phyloP scores from a whole-genome alignment of 2,797 vertebrate species.

The Cirrhinus molitorella region DNA sequence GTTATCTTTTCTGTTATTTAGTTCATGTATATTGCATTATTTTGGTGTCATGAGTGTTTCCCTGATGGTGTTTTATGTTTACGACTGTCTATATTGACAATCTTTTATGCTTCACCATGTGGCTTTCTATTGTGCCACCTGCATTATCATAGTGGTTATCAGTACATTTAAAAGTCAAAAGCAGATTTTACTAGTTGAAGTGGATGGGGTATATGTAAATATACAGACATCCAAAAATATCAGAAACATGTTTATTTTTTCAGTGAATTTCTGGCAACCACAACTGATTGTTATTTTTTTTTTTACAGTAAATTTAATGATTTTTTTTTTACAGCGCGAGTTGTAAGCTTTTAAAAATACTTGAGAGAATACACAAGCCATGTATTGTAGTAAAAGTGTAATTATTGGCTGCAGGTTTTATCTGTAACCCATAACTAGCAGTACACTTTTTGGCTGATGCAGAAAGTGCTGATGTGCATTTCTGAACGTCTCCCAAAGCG shows the following conservation, averaged over 20 bases:
- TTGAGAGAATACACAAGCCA: not conserved
- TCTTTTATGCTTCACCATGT: too few relatives aligned
- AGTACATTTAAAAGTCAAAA: too few relatives aligned
- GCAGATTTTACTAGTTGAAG: too few relatives aligned
- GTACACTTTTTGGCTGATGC: not conserved
- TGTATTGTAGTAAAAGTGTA: not conserved
- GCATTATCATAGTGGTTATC: too few relatives aligned
- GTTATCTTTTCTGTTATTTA: not conserved
- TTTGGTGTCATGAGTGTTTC: not conserved
- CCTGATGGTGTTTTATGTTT: not conserved
- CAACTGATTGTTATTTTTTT: too few relatives aligned
- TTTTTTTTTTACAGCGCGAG: not conserved
- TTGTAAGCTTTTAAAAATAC: not conserved
- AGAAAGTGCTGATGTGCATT: slow-evolving; percentile 1
- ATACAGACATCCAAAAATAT: too few relatives aligned
- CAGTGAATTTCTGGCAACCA: too few relatives aligned
- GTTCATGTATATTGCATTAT: not conserved
- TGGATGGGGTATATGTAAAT: too few relatives aligned
- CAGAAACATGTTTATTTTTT: too few relatives aligned
- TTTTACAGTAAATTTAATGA: not conserved
- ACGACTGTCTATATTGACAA: not conserved
- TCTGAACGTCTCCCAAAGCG: not conserved
- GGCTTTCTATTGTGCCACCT: too few relatives aligned
- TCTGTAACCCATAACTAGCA: not conserved
- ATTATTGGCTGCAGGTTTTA: not conserved